A percentile compares a stretch with the other conserved stretches of the same genome.
Evolutionary conservation across 2,113 vertebrate genomes (phyloP).

Genomic region (Muntiacus muntjak): DNA sequence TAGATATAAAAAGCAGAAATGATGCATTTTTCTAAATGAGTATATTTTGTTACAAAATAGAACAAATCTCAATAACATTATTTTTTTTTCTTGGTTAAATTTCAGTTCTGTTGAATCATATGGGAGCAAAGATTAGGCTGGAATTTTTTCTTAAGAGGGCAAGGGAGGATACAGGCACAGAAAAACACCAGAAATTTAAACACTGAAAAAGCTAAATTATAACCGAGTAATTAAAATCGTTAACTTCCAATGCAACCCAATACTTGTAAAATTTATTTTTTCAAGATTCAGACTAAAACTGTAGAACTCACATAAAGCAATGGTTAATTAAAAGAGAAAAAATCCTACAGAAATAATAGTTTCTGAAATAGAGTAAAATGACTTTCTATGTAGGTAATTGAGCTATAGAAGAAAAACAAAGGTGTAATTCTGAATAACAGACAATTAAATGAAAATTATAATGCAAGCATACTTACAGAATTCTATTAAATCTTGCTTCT

Average conservation of each 20-base stretch:
- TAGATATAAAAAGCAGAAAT: neutral
- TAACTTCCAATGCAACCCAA: neutral
- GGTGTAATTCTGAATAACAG: neutral
- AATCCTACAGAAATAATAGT: neutral
- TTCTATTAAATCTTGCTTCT: neutral
- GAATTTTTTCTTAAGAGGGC: neutral
- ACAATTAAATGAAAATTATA: constrained; percentile 40
- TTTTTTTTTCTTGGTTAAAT: neutral
- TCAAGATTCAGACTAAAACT: neutral
- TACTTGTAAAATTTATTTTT: neutral
- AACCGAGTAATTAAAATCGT: neutral
- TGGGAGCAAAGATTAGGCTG: neutral
- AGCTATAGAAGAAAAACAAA: neutral
- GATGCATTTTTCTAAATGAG: neutral
- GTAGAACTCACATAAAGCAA: neutral
- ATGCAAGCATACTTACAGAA: neutral
- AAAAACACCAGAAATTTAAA: neutral
- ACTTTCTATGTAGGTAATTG: neutral
- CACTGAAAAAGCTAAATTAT: neutral
- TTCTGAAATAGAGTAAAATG: neutral
- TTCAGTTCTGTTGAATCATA: neutral
- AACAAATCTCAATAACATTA: neutral
- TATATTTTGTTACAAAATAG: neutral
- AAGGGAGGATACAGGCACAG: neutral
- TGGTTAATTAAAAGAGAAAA: neutral